Evolutionary conservation across 2,113 vertebrate genomes (phyloP).

Genomic region (Rhinolophus ferrumequinum): DNA sequence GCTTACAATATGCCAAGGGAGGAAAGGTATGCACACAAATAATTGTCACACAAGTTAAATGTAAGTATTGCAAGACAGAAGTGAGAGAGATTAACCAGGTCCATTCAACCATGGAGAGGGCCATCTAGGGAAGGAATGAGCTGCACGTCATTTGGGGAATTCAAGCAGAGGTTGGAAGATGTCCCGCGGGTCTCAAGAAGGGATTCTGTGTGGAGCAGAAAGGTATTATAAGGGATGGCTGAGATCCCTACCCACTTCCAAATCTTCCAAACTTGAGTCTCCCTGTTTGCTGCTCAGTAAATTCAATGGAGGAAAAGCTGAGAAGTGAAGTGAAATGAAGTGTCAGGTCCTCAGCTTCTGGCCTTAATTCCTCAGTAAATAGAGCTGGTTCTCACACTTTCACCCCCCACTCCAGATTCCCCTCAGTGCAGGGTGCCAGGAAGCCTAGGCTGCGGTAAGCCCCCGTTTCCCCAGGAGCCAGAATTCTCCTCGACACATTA

Average conservation of each 20-base stretch:
- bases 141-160: not conserved
- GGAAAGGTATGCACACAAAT: not conserved
- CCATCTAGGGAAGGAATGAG: not conserved
- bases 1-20: not conserved
- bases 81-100: not conserved
- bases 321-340: not conserved
- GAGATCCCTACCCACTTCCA: not conserved
- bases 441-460: slow-evolving; percentile 7
- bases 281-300: not conserved
- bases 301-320: not conserved
- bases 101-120: too few species aligned
- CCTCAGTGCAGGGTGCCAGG: slow-evolving; percentile 1
- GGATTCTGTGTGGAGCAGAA: not conserved
- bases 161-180: not conserved
- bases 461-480: slow-evolving; percentile 16
- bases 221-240: not conserved
- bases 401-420: not conserved
- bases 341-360: not conserved
- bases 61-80: not conserved
- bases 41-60: not conserved
- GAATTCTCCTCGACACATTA: slow-evolving; percentile 19
- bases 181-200: not conserved
- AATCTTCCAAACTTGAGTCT: not conserved
- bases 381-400: not conserved
- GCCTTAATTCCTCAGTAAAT: not conserved